Conservation (phyloP, 2,797 vertebrate genomes). For the Falco naumanni region DNA sequence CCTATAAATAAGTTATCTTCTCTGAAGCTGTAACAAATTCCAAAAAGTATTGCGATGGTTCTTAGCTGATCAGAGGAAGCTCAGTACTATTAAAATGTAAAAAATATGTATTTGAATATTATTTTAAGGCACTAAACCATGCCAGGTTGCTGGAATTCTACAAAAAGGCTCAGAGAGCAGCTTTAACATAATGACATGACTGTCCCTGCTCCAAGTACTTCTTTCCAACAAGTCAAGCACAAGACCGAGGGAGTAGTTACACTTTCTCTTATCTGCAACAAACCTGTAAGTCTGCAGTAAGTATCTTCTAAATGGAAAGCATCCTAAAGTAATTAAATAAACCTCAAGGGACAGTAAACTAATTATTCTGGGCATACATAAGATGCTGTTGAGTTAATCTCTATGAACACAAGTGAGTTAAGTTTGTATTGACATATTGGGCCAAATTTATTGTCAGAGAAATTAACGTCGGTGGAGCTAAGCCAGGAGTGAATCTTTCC, state of each 20-base stretch:
- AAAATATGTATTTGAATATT: neutral
- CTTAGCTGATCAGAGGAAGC: constrained; percentile 14
- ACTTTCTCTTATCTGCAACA: constrained; percentile 33
- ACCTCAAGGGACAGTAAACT: constrained; percentile 50
- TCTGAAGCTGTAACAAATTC: constrained; percentile 60
- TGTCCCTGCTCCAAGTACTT: neutral
- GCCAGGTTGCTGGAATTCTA: neutral
- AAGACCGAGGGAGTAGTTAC: neutral
- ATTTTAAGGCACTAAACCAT: neutral
- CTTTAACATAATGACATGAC: neutral
- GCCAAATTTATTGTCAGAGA: constrained; percentile 51
- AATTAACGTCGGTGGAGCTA: constrained; percentile 31
- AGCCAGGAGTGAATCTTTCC: constrained; percentile 34
- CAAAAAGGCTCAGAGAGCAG: neutral
- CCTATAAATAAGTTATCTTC: constrained; percentile 73
- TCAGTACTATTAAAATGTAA: neutral
- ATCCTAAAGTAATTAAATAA: constrained; percentile 60
- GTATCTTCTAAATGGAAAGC: constrained; percentile 50
- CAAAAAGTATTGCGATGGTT: constrained; percentile 14
- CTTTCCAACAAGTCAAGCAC: neutral
- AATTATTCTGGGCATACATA: constrained; percentile 60
- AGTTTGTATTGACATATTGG: constrained; percentile 54
- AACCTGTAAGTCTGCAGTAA: constrained; percentile 11
- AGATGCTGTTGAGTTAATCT: constrained; percentile 51
- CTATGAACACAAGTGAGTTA: constrained; percentile 50